Conservation (phyloP, 2,113 vertebrate genomes). For the Neoarius graeffei region DNA sequence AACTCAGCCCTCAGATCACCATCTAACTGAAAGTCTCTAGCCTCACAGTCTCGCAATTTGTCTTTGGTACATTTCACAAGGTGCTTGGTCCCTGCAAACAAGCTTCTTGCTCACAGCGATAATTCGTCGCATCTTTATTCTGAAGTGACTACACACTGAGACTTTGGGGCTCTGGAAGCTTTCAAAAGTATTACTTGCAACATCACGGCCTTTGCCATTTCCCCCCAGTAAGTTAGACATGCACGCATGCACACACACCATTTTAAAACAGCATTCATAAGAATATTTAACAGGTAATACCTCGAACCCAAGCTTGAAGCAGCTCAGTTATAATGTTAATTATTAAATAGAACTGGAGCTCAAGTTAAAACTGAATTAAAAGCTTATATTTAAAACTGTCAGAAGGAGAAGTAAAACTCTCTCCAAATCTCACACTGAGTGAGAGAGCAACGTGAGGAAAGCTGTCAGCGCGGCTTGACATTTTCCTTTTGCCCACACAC, state of each 20-base stretch:
- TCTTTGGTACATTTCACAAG: not conserved
- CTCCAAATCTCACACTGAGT: conserved; percentile 41
- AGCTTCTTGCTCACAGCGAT: not conserved
- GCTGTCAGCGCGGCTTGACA: not conserved
- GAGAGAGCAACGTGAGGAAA: conserved; percentile 16
- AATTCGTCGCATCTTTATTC: not conserved
- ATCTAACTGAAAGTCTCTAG: not conserved
- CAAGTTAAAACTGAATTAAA: conserved; percentile 47
- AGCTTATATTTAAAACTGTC: conserved; percentile 8
- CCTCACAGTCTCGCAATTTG: not conserved
- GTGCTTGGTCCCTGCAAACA: not conserved
- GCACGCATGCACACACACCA: too few relatives aligned
- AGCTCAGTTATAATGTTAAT: not conserved
- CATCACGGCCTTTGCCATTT: conserved; percentile 3
- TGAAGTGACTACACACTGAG: not conserved
- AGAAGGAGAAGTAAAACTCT: conserved; percentile 57
- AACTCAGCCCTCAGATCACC: not conserved
- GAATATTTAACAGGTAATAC: not conserved
- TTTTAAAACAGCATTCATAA: not conserved
- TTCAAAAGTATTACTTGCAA: conserved; percentile 12
- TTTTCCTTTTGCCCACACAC: not conserved
- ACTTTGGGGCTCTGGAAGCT: not conserved
- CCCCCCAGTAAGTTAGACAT: not conserved
- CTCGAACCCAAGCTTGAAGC: conserved; percentile 25
- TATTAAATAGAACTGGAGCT: conserved; percentile 45